Evolutionary conservation across 2,888 invertebrate genomes (phyloP), one percentile per base, ranked within the genome.

Genomic region (Apodemia duryi): DNA sequence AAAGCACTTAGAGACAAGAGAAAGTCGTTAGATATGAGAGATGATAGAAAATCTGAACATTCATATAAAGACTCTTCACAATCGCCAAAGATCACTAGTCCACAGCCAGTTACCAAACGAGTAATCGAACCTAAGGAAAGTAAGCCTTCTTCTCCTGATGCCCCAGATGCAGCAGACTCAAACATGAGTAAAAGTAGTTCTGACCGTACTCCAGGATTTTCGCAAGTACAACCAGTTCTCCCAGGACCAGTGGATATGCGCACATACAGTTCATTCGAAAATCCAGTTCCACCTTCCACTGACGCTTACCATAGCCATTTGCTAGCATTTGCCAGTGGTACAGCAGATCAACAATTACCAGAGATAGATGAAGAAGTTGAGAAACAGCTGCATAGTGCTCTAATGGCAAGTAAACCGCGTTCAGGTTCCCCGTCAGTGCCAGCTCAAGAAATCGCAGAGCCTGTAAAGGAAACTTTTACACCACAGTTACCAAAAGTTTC

Each of bases 191-290:
- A 76, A 63, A 71, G 64, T 64, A 71, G 72, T 21, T 71, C 77
- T 6, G 81, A 82, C 64, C 73, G 76, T 61, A 80, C 78, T 0
- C 70, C 82, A 41, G 82, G 80, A 28, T 86, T 87, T 68, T 84
- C 94, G 61, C 93, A 94, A 62, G 95, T 95, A 7, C 93, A 94
- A 71, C 95, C 96, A 0, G 94, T 97, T 63, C 83, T 97, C 69
- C 97, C 97, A 0, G 97, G 97, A 1, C 97, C 97, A 0, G 97
- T 97, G 0, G 97, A 97, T 80, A 97, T 97, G 97, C 94, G 97
- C 65, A 97, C 97, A 0, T 97, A 97, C 80, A 96, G 94, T 77
- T 88, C 93, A 1, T 91, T 93, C 67, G 95, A 95, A 69, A 92
- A 93, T 38, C 92, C 93, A 67, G 87, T 89, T 2, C 93, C 93